A percentile compares a stretch with the other conserved stretches of the same genome.
Conservation (phyloP, 35 echinoderm and acorn worm genomes). For the Lytechinus pictus region DNA sequence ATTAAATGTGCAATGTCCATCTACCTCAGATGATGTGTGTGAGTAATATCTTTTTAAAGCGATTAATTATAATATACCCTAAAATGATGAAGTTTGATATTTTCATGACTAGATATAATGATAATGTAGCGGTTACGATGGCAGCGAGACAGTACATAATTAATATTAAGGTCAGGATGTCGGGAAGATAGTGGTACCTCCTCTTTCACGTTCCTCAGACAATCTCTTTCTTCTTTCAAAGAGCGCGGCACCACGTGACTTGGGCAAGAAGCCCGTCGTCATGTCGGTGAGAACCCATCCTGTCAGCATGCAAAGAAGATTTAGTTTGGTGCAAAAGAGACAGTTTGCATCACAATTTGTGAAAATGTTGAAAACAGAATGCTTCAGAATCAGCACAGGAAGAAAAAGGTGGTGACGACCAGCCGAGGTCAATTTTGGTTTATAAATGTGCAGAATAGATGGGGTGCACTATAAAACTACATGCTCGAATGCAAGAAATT, state of each 20-base stretch:
- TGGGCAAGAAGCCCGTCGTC: conserved; percentile 50
- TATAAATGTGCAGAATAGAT: too few relatives aligned
- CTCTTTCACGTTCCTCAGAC: not conserved
- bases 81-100: not conserved
- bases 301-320: conserved; percentile 9
- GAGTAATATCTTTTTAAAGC: not conserved
- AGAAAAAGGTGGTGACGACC: too few relatives aligned
- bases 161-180: not conserved
- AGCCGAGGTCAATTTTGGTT: too few relatives aligned
- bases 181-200: not conserved
- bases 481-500: too few relatives aligned
- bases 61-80: not conserved
- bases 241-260: conserved; percentile 32
- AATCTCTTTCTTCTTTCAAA: conserved; percentile 22
- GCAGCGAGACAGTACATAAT: not conserved
- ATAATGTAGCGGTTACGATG: not conserved
- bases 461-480: too few relatives aligned
- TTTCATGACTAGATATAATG: not conserved
- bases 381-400: too few relatives aligned
- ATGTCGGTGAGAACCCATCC: conserved; percentile 28
- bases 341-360: not conserved
- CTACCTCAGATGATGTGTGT: too few relatives aligned
- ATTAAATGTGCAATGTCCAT: too few relatives aligned
- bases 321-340: not conserved
- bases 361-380: too few relatives aligned